A percentile compares a stretch with the other conserved stretches of the same genome.
phyloP scores from a whole-genome alignment of 2,797 vertebrate species.

The Antennarius maculatus region DNA sequence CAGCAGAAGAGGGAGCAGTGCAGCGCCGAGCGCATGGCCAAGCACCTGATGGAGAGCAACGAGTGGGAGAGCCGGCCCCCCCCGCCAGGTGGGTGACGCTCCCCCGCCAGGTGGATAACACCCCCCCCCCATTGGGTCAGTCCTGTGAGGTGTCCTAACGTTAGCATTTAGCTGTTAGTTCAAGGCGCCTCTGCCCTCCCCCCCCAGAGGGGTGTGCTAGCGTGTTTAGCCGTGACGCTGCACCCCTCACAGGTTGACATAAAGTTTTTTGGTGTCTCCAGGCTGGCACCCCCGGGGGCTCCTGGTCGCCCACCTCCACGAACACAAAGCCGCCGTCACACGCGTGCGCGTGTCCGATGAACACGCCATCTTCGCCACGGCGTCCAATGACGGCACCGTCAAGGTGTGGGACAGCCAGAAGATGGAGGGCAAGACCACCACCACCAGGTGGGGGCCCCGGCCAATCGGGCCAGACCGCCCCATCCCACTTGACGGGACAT shows the following conservation, averaged over 20 bases:
- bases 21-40: conserved; percentile 92
- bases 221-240: no score
- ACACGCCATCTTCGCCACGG: conserved; percentile 95
- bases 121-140: not conserved
- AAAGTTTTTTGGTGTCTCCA: conserved; percentile 54
- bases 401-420: conserved; percentile 99
- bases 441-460: not conserved
- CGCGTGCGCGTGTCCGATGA: conserved; percentile 95
- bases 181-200: no score
- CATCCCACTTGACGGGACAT: no score
- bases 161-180: no score
- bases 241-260: no score
- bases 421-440: conserved; percentile 75
- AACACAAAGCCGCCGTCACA: conserved; percentile 95
- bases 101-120: conserved; percentile 88
- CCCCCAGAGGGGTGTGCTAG: no score
- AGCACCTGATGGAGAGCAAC: conserved; percentile 96
- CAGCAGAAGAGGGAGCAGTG: conserved; percentile 97
- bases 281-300: conserved; percentile 97
- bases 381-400: conserved; percentile 95
- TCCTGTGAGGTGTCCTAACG: no score
- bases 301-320: conserved; percentile 95
- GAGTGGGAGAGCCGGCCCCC: conserved; percentile 98
- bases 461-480: no score
- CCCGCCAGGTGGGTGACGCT: conserved; percentile 86